Base-by-base conservation (phyloP, 2,797 vertebrate species). In the Rhinogobio ventralis region DNA sequence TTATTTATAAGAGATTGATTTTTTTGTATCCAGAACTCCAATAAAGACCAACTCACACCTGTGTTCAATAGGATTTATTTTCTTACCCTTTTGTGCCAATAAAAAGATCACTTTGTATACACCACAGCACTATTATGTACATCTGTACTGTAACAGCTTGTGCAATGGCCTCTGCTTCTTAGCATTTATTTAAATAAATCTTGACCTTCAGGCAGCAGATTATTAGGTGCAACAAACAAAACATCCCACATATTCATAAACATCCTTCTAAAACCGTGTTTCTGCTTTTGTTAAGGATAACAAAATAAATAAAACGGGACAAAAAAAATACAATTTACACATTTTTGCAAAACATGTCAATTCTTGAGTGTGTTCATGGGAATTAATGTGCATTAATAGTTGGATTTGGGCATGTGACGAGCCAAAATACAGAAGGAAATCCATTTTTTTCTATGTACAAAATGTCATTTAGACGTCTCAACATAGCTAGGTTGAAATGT, bases 111-210 rank as follows among this genome's bases (percentile, higher is more conserved):
- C 81, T 78, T 66, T 14, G 78, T 71, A 49, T 84, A 68, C 83
- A 81, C 79, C 79, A 86, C 87, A 79, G 46, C 86, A 87, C 79
- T 30, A 57, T 86, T 88, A 90, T 90, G 74, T 88, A 90, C 86
- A 89, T 77, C 67, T 28, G 76, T 79, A 85, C 60, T 73, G 64
- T 87, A 80, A 89, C 78, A 85, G 42, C 19, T 67, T 85, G 66
- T 74, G 64, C 75, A 77, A 66, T 42, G 69, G 51, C 55, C n/a
- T 85, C 60, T 55, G 67, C 55, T 28, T 8, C 30, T 51, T 51
- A 49, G 28, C 77, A 80, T 85, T 79, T 42, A 39, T 49, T 86
- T 62, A 51, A 60, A 49, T 72, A 83, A 79, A 76, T n/a, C 19
- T 78, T 46, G 69, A 74, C 71, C 67, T 71, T 15, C n/a, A 74